These are phyloP conservation scores for Harpagifer antarcticus DNA, from an alignment of 2,797 vertebrate genomes.

Conservation along the genomic window DNA sequence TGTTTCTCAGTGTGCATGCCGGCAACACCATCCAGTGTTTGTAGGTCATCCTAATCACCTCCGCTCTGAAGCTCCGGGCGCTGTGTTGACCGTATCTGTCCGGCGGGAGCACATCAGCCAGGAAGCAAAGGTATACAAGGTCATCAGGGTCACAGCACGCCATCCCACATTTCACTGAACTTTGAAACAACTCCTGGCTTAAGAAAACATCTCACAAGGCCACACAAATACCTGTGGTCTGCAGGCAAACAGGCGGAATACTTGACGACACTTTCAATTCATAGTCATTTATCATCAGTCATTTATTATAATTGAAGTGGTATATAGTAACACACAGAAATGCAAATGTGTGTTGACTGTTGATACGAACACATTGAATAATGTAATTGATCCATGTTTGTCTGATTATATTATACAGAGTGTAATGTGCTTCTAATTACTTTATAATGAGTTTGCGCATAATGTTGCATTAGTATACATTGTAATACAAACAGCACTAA, in stretches of 20 bases:
- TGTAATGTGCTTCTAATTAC: neutral
- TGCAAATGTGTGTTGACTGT: slow-evolving; percentile 15
- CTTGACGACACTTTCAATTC: slow-evolving; percentile 7
- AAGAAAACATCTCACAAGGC: slow-evolving; percentile 4
- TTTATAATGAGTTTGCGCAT: neutral
- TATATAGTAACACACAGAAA: neutral
- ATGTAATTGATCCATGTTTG: slow-evolving; percentile 22
- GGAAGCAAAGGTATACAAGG: slow-evolving; percentile 27
- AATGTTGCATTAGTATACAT: neutral
- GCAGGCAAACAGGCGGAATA: neutral
- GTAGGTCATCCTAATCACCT: slow-evolving; percentile 59
- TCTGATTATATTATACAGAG: slow-evolving; percentile 3
- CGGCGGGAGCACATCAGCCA: slow-evolving; percentile 30
- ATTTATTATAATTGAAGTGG: slow-evolving; percentile 17
- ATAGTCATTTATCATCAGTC: neutral
- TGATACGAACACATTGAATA: neutral
- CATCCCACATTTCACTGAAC: slow-evolving; percentile 21
- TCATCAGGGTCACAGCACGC: slow-evolving; percentile 15
- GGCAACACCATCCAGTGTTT: slow-evolving; percentile 29
- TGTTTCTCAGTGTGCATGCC: neutral
- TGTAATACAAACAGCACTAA: neutral
- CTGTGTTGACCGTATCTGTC: slow-evolving; percentile 43
- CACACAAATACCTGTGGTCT: neutral
- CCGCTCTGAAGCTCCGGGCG: slow-evolving; percentile 19
- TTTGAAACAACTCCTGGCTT: slow-evolving; percentile 14